Conservation (phyloP, 92 coral and sea anemone species). For the Muricea muricata region DNA sequence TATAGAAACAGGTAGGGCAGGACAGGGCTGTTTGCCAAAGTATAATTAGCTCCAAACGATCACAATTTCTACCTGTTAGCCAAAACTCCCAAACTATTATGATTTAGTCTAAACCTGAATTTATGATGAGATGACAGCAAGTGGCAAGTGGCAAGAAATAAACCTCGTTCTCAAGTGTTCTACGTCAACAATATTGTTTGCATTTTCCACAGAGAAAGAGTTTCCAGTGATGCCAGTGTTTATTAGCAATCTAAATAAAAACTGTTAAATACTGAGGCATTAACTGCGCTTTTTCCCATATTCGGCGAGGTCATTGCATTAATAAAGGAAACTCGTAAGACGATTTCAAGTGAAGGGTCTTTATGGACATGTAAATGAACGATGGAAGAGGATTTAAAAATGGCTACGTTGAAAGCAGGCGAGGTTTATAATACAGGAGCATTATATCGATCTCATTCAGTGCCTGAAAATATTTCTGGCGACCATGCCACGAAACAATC, state of each 20-base stretch:
- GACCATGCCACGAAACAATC: conserved; percentile 32
- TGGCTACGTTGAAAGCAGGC: conserved; percentile 32
- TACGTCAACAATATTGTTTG: conserved; percentile 31
- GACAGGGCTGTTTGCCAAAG: no score
- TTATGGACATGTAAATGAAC: neutral
- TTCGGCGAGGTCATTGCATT: neutral
- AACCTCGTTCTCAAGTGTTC: conserved; percentile 30
- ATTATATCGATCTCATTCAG: conserved; percentile 41
- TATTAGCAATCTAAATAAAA: neutral
- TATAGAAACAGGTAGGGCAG: no score
- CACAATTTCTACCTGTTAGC: no score
- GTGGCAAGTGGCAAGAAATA: neutral
- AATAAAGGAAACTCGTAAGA: conserved; percentile 17
- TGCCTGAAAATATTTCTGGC: conserved; percentile 42
- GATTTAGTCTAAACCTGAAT: no score
- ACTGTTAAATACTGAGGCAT: neutral
- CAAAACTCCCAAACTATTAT: no score
- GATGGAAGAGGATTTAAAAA: conserved; percentile 27
- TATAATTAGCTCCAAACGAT: no score
- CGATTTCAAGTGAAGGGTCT: neutral
- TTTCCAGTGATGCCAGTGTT: neutral
- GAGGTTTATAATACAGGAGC: conserved; percentile 11
- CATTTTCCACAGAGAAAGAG: neutral
- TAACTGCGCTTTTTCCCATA: conserved; percentile 9
- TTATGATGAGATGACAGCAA: neutral